Base-by-base conservation (phyloP, 2,113 vertebrate species). In the Lethenteron camtschaticum region DNA sequence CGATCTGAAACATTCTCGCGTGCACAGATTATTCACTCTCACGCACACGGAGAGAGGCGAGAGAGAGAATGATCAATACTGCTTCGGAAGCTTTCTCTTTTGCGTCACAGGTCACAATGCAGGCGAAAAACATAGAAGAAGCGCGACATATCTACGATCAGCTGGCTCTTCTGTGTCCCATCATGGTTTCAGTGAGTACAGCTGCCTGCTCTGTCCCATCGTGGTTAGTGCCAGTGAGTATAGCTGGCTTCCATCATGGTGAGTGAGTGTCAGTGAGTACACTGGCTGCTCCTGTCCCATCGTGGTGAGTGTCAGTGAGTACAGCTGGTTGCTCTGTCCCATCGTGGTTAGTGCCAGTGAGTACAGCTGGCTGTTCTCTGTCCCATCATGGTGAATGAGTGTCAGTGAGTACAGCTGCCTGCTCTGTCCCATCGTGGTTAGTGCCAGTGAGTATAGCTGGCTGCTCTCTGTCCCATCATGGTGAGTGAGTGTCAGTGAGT, bases 61-160 rank as follows among this genome's bases (percentile, higher is more conserved):
- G 41, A 41, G 41, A 41, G 41, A 41, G 41, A 41, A 41, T 41
- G 41, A 41, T 41, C 41, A 41, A 41, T 41, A 41, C 41, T 41
- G 41, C 41, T 41, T 6, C 41, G 41, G 41, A 41, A 41, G 41
- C 41, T 41, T 41, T 41, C 41, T 41, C 41, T 41, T 6, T 41
- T 41, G 41, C 41, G 3, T 41, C 41, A 41, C 76, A 99, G 94
- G 91, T 99, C 71, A 96, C 94, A 16, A 95, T 96, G 81, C 94
- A 99, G 74, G 94, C 94, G 73, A 96, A 92, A 77, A 99, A 90
- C 79, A 96, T 99, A 77, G 85, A 80, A n/a, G 94, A 99, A 79
- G 94, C 94, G 11, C 83, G 94, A 57, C 95, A 88, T 74, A 89
- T 99, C 68, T 99, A 99, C 75, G 94, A 99, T 81, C 94, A 99